A percentile compares a stretch with the other conserved stretches of the same genome.
phyloP scores from a whole-genome alignment of 1,140 invertebrate species.

The Lordiphosa clarofinis region DNA sequence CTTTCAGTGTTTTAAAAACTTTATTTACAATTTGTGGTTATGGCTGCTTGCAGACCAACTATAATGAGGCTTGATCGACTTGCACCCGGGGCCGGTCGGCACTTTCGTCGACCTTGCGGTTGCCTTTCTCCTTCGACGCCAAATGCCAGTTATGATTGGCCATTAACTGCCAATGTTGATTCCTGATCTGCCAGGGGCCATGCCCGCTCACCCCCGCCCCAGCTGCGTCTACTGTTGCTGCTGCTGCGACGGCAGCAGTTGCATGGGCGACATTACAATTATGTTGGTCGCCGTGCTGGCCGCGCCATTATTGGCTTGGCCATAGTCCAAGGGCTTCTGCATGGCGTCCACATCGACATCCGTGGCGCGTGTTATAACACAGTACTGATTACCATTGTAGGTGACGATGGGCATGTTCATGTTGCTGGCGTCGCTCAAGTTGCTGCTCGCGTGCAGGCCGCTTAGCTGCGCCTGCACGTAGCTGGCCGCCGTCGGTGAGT shows the following conservation, averaged over 20 bases:
- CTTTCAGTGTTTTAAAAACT: constrained; percentile 67
- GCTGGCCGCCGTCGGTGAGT: constrained; percentile 75
- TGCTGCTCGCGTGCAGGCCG: constrained; percentile 80
- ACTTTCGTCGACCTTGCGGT: constrained; percentile 17
- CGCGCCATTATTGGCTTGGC: constrained; percentile 37
- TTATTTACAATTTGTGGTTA: constrained; percentile 76
- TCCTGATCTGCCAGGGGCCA: constrained; percentile 10
- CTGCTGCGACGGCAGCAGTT: constrained; percentile 51
- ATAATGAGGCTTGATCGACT: constrained; percentile 26
- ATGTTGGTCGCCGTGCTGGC: constrained; percentile 60
- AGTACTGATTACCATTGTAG: constrained; percentile 77
- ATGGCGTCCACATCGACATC: constrained; percentile 56
- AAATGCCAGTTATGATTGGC: constrained; percentile 19
- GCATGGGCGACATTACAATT: constrained; percentile 74
- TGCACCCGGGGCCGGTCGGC: constrained; percentile 30
- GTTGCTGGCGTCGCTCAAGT: constrained; percentile 30
- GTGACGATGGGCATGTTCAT: constrained; percentile 71
- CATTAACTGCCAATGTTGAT: constrained; percentile 15
- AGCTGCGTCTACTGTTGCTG: constrained; percentile 45
- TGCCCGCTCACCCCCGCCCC: constrained; percentile 16
- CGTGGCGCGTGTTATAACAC: constrained; percentile 66
- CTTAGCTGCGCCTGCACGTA: constrained; percentile 74
- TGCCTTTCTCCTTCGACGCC: constrained; percentile 33
- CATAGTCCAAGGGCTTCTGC: constrained; percentile 66
- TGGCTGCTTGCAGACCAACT: constrained; percentile 29